Percentiles rank a stretch among this genome's conserved stretches.
phyloP scores from a whole-genome alignment of 2,888 invertebrate genomes.

The Slavum lentiscoides region DNA sequence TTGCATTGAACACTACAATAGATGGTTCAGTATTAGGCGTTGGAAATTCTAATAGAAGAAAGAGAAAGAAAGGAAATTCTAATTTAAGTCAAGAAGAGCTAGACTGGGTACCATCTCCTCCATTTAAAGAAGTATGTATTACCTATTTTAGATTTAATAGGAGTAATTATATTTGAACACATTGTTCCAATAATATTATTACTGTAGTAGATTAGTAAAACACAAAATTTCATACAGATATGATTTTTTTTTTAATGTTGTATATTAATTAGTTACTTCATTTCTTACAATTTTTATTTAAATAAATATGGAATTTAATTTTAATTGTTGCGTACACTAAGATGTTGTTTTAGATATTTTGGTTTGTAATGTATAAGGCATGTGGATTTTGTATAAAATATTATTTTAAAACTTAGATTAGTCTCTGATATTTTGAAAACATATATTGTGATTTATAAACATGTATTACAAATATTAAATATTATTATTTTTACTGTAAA shows the following conservation, averaged over 20 bases:
- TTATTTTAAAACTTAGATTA: no score
- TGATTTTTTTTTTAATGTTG: not conserved
- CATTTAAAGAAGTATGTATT: not conserved
- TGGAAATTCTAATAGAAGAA: constrained; percentile 26
- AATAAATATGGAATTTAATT: no score
- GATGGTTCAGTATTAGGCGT: constrained; percentile 3
- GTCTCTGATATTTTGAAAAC: no score
- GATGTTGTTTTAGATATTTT: no score
- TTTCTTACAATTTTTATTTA: no score
- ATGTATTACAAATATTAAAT: no score
- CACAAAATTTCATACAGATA: not conserved
- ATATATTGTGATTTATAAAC: no score
- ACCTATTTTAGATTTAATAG: not conserved
- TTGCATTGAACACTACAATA: constrained; percentile 27
- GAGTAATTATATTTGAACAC: not conserved
- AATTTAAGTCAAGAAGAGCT: not conserved
- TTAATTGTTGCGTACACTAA: no score
- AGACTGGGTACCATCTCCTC: constrained; percentile 8
- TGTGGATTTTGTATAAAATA: no score
- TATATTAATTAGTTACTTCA: not conserved
- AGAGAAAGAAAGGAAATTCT: constrained; percentile 15
- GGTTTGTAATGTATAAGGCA: no score
- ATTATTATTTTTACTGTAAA: no score
- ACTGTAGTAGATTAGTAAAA: not conserved
- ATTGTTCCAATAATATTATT: not conserved